Base-by-base conservation (phyloP, 2,113 vertebrate genomes). In the Sylvia atricapilla region DNA sequence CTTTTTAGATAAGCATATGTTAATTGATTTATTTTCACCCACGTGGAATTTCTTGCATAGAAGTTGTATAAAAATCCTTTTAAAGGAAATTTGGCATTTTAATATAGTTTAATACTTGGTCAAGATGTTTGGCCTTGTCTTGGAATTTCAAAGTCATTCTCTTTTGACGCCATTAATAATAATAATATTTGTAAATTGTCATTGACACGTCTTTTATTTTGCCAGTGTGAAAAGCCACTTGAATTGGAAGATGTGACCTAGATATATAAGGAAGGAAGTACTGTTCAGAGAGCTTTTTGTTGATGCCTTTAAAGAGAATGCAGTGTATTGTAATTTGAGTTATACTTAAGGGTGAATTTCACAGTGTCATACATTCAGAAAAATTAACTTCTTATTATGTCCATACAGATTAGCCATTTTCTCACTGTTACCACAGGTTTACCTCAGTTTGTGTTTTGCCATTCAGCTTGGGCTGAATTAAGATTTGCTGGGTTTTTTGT, bases 281-380 rank as follows among this genome's bases (percentile, higher is more conserved):
- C 1, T 2, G 8, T 62, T 77, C 33, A 47, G 33, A 15, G 14
- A 60, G 39, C 27, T 55, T 83, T 84, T 85, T 69, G 31, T 76
- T 2, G 0, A 1, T 69, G 16, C 2, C 31, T 86, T 66, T 76
- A 85, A 49, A 60, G 47, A 80, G 25, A 52, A 77, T 46, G 62
- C 59, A 67, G 28, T 39, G 12, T 62, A 19, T 37, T 60, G 20
- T 41, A 46, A 43, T 70, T 94, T 5, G 10, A 44, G 8, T 39
- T 90, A 15, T 25, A 12, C 28, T 43, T 69, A 39, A 50, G 44
- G 7, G 5, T 84, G 20, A 72, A 79, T 81, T 91, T 73, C 35
- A 47, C 1, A 1, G 8, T 3, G 5, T 47, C 0, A 0, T 79
- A 10, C 39, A 7, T 63, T 90, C 49, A 39, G 33, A 73, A 58